Evolutionary conservation across 2,113 vertebrate genomes (phyloP).

Genomic region (Alethe diademata): DNA sequence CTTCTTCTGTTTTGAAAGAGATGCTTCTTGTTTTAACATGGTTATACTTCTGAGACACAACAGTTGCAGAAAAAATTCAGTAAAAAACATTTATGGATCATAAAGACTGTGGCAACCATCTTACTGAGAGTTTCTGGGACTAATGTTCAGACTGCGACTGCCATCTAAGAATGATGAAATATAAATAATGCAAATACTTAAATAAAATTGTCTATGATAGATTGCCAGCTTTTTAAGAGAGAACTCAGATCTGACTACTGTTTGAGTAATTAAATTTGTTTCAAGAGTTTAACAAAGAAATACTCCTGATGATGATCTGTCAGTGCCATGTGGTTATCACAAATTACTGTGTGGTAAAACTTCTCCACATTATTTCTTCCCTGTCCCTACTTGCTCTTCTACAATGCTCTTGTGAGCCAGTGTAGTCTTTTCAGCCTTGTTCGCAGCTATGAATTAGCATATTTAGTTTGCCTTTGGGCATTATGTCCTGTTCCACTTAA

Average conservation of each 20-base stretch:
- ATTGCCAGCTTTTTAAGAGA: background rate
- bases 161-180: background rate
- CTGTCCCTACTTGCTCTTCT: background rate
- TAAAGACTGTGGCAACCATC: background rate
- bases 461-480: conserved; percentile 41
- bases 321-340: background rate
- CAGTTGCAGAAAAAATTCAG: background rate
- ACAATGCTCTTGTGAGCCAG: background rate
- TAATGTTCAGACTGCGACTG: background rate
- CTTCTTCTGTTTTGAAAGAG: conserved; percentile 10
- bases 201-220: background rate
- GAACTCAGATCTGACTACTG: background rate
- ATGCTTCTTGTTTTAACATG: background rate
- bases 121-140: background rate
- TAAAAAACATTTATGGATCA: background rate
- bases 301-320: background rate
- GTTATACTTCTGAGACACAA: background rate
- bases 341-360: background rate
- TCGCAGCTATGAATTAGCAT: background rate
- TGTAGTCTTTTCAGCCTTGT: background rate
- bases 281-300: background rate
- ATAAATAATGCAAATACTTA: background rate
- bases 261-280: background rate
- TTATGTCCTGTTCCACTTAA: conserved; percentile 27
- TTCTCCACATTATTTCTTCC: background rate